Evolutionary conservation across 2,797 vertebrate species (phyloP).

Genomic region (Pempheris klunzingeri): DNA sequence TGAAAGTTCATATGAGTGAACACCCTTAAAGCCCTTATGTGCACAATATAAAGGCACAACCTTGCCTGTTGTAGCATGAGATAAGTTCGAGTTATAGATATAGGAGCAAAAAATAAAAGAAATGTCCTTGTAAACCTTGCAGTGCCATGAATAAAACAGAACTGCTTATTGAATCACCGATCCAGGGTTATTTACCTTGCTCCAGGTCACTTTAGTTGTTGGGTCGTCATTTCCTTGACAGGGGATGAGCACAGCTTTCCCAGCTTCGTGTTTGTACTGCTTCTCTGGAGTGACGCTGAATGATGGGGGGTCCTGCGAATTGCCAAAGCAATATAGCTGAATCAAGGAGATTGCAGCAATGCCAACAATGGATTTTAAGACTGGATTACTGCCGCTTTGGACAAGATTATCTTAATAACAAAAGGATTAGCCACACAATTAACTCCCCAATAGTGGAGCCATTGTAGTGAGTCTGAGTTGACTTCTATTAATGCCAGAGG

Average conservation of each 20-base stretch:
- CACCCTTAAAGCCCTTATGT: background rate
- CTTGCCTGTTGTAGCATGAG: too few species aligned
- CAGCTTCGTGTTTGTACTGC: slow-evolving; percentile 90
- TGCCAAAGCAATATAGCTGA: slow-evolving; percentile 50
- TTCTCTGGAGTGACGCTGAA: slow-evolving; percentile 88
- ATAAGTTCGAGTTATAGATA: background rate
- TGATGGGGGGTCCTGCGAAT: slow-evolving; percentile 90
- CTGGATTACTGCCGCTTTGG: slow-evolving; percentile 72
- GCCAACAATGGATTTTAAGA: slow-evolving; percentile 69
- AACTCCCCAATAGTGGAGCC: slow-evolving; percentile 63
- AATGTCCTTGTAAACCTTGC: background rate
- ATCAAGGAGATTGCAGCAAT: slow-evolving; percentile 58
- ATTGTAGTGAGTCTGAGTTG: slow-evolving; percentile 56
- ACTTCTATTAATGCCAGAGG: slow-evolving; percentile 68
- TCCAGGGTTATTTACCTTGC: slow-evolving; percentile 86
- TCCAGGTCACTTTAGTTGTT: slow-evolving; percentile 87
- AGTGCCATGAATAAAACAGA: slow-evolving; percentile 3
- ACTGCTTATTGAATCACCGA: background rate
- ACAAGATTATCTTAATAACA: slow-evolving; percentile 80
- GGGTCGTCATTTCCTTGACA: slow-evolving; percentile 87
- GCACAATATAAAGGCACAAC: background rate
- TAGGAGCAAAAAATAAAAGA: background rate
- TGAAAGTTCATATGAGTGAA: too few species aligned
- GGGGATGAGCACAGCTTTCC: slow-evolving; percentile 88
- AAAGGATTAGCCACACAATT: slow-evolving; percentile 81